These are phyloP conservation scores for Potamilus streckersoni DNA, from an alignment of 1,140 invertebrate species.

Conservation along the genomic window DNA sequence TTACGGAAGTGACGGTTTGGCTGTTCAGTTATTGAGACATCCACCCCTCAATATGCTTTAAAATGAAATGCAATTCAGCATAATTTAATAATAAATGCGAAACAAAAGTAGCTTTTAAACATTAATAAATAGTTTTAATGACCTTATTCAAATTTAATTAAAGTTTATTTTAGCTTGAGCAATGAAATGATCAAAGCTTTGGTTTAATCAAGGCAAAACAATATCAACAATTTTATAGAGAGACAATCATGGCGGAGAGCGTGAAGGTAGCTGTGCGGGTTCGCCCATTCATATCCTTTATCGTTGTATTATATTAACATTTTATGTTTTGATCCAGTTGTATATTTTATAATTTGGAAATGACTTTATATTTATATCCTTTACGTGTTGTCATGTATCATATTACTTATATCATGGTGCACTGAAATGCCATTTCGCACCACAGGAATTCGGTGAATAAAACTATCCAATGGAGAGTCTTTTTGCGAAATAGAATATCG, in stretches of 20 bases:
- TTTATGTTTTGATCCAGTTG: not conserved
- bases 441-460: not conserved
- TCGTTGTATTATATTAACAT: not conserved
- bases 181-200: too few species aligned
- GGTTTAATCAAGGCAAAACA: too few species aligned
- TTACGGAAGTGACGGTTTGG: too few species aligned
- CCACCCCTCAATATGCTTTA: too few species aligned
- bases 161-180: too few species aligned
- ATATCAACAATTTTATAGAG: not conserved
- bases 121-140: too few species aligned
- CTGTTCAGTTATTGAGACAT: too few species aligned
- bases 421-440: not conserved
- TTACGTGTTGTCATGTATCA: not conserved
- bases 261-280: slow-evolving; percentile 75
- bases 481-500: not conserved
- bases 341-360: not conserved
- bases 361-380: not conserved
- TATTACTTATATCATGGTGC: not conserved
- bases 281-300: slow-evolving; percentile 74
- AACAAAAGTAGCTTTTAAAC: too few species aligned
- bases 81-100: too few species aligned
- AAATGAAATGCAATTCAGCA: too few species aligned
- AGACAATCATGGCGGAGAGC: slow-evolving; percentile 67
- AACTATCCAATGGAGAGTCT: too few species aligned
- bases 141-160: too few species aligned